Percentiles rank a stretch among this genome's conserved stretches.
phyloP scores from a whole-genome alignment of 2,113 vertebrate species.

The Nyctibius bracteatus region DNA sequence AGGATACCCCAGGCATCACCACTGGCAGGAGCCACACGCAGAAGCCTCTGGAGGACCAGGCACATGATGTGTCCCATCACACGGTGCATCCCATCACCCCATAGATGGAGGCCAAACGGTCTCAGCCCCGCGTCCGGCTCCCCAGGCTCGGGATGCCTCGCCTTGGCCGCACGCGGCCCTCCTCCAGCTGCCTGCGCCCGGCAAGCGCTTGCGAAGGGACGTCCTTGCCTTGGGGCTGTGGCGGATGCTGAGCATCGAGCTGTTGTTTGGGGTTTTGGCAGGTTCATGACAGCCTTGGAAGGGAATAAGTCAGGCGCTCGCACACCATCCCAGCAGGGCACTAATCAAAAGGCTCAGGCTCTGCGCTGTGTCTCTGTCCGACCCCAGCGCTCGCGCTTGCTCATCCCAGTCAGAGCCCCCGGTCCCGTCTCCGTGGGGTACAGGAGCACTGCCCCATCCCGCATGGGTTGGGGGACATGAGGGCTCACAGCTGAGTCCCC shows the following conservation, averaged over 20 bases:
- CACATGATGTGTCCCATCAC: too few relatives aligned
- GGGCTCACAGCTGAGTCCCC: neutral
- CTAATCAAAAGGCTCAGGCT: neutral
- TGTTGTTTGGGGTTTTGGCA: neutral
- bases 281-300: neutral
- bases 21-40: fast-evolving
- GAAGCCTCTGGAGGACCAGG: neutral
- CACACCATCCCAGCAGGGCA: neutral
- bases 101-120: fast-evolving
- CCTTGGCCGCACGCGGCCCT: neutral
- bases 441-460: neutral
- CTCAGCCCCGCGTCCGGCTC: neutral
- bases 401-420: neutral
- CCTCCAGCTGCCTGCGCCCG: neutral
- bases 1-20: neutral
- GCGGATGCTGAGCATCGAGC: neutral
- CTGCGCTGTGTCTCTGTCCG: neutral
- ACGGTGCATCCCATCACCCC: fast-evolving
- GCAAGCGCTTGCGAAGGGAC: neutral
- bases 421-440: fast-evolving
- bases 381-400: fast-evolving
- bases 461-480: neutral
- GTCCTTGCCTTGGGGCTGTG: neutral
- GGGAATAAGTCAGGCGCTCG: fast-evolving
- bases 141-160: fast-evolving